Base-by-base conservation (phyloP, 2,113 vertebrate species). In the Lota lota region DNA sequence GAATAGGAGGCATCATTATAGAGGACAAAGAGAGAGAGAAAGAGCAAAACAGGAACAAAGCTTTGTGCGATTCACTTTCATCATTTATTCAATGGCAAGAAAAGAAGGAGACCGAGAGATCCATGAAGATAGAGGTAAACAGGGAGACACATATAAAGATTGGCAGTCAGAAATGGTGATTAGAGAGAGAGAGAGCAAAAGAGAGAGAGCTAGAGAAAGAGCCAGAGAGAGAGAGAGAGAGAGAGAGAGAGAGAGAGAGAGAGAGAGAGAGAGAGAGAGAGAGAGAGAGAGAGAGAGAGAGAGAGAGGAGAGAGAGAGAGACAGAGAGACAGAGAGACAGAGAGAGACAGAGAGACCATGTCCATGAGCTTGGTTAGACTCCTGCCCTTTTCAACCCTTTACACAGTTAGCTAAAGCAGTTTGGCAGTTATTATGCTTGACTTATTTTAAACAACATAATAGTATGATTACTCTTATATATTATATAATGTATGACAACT, bases 61-160 rank as follows among this genome's bases (percentile, higher is more conserved):
- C 33, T 22, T 69, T 71, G 68, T 61, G 56, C 66, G 79, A 80
- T 79, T 76, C 70, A 66, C 71, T 87, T 80, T 82, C 70, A 85
- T 86, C 60, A 82, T 81, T 84, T 80, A 85, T 89, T 85, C 81
- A 87, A 69, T 70, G 80, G 77, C 70, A 51, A 70, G 8, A 19
- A 59, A 77, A 57, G 22, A 24, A 53, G 36, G 70, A 63, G 71
- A 72, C 72, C 70, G 68, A 72, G 73, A 74, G 78, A 7, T 58
- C 17, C 18, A 4, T 18, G 19, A n/a, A 19, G 56, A 54, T 15
- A n/a, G 19, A 58, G 18, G 19, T 58, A 58, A 20, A 58, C 18
- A n/a, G 56, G n/a, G 56, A 58, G 56, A 58, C 18, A 19, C 7
- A 58, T 8, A 19, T 3, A 20, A 58, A 20, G 50, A 53, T 53